Conservation (phyloP, 2,888 invertebrate species). For the Kryphioiulus occultus region DNA sequence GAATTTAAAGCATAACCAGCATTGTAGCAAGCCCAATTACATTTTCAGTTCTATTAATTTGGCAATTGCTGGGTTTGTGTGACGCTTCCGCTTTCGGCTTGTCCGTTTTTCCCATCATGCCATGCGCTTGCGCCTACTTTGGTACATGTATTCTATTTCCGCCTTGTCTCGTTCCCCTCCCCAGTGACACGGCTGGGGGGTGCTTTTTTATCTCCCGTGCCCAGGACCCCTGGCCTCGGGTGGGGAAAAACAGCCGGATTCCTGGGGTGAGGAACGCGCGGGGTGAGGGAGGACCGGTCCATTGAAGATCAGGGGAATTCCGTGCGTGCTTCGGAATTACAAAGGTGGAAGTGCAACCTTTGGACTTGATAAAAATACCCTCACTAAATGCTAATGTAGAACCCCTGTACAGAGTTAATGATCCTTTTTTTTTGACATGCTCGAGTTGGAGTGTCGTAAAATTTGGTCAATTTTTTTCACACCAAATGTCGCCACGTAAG, state of each 20-base stretch:
- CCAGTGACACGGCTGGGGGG: background rate
- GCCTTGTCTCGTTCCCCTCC: background rate
- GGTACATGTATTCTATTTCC: background rate
- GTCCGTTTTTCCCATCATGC: too few species aligned
- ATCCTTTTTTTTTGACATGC: background rate
- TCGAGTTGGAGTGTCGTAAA: background rate
- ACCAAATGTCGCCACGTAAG: background rate
- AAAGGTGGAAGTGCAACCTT: background rate
- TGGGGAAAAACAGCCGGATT: conserved; percentile 1
- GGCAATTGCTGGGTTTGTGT: too few species aligned
- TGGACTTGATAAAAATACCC: background rate
- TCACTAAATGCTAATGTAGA: background rate
- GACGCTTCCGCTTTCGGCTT: too few species aligned
- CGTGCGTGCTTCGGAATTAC: background rate
- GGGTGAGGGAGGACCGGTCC: conserved; percentile 1
- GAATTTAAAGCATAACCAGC: too few species aligned
- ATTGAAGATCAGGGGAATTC: background rate
- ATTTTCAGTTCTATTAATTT: too few species aligned
- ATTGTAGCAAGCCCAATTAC: too few species aligned
- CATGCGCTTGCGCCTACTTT: background rate
- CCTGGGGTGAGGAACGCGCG: background rate
- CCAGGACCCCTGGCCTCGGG: conserved; percentile 1
- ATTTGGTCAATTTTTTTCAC: background rate
- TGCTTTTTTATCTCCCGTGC: background rate
- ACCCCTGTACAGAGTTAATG: background rate